Evolutionary conservation across 2,888 invertebrate genomes (phyloP).

Genomic region (Leptinotarsa tumamoca): DNA sequence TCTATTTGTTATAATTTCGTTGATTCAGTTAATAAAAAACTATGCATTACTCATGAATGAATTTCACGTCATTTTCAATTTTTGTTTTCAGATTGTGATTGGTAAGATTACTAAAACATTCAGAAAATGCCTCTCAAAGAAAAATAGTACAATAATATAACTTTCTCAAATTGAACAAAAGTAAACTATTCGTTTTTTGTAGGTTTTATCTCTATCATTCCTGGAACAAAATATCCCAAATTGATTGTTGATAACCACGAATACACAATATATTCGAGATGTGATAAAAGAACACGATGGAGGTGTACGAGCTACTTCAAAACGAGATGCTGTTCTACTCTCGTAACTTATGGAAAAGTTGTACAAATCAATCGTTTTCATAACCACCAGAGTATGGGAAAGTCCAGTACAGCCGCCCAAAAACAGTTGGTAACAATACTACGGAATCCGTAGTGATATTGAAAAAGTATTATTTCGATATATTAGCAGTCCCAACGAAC

Average conservation of each 20-base stretch:
- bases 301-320: constrained; percentile 49
- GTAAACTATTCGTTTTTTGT: constrained; percentile 22
- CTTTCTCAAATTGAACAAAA: background rate
- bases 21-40: no score
- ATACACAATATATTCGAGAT: constrained; percentile 43
- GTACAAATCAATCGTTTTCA: constrained; percentile 47
- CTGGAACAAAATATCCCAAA: constrained; percentile 46
- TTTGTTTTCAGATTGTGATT: no score
- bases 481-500: no score
- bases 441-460: constrained; percentile 11
- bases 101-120: no score
- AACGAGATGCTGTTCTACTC: constrained; percentile 45
- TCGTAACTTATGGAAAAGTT: constrained; percentile 46
- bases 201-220: constrained; percentile 39
- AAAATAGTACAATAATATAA: no score
- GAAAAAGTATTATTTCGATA: no score
- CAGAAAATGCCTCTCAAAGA: no score
- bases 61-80: no score
- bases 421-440: constrained; percentile 26
- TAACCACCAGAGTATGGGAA: constrained; percentile 42
- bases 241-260: constrained; percentile 50
- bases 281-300: constrained; percentile 46
- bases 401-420: background rate
- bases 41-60: no score
- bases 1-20: no score